phyloP scores from a whole-genome alignment of 2,797 vertebrate genomes.

The Aplochiton taeniatus region DNA sequence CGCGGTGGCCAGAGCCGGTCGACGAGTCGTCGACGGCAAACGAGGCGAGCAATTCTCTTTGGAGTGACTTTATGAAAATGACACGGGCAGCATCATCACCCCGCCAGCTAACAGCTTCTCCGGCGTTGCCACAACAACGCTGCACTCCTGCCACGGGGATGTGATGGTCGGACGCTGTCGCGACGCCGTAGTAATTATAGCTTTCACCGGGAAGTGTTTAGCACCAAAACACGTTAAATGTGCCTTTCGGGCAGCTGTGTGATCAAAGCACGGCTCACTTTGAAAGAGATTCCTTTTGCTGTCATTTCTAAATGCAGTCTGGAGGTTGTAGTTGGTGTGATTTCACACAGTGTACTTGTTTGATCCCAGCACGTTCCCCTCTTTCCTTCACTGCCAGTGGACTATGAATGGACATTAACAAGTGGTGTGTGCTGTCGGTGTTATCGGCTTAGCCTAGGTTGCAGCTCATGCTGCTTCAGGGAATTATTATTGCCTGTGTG shows the following conservation, averaged over 20 bases:
- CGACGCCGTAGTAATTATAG: conserved; percentile 20
- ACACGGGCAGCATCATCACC: conserved; percentile 59
- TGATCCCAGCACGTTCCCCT: not conserved
- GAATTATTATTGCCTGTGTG: conserved; percentile 16
- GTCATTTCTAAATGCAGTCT: not conserved
- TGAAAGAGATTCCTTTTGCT: not conserved
- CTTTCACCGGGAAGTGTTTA: conserved; percentile 35
- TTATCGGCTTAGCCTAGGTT: conserved; percentile 24
- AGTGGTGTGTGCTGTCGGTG: not conserved
- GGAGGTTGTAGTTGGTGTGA: not conserved
- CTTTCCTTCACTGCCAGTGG: conserved; percentile 26
- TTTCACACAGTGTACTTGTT: not conserved
- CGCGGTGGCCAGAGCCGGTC: too few relatives aligned
- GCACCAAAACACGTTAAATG: conserved; percentile 48
- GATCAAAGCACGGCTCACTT: conserved; percentile 36
- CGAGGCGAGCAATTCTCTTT: too few relatives aligned
- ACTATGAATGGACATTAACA: conserved; percentile 15
- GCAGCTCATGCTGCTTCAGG: conserved; percentile 37
- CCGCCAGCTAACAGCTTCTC: conserved; percentile 26
- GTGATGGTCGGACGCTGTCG: not conserved
- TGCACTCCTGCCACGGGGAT: conserved; percentile 5
- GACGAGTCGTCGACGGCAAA: too few relatives aligned
- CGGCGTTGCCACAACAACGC: conserved; percentile 10
- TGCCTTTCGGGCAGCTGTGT: conserved; percentile 62
- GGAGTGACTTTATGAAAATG: conserved; percentile 11